Percentiles rank a stretch among this genome's conserved stretches.
phyloP scores from a whole-genome alignment of 2,113 vertebrate species.

The Carollia perspicillata region DNA sequence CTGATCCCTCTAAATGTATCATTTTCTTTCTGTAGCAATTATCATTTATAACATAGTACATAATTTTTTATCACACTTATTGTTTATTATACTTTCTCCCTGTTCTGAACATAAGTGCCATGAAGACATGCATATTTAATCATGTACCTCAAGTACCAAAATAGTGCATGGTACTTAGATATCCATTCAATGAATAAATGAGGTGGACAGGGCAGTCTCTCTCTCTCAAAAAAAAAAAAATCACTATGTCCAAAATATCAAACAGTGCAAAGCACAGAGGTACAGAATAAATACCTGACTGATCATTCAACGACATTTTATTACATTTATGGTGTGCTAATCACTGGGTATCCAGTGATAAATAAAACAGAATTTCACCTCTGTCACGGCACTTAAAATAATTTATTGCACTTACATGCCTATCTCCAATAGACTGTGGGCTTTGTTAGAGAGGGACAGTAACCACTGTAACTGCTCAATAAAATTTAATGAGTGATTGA shows the following conservation, averaged over 20 bases:
- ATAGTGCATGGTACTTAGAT: not conserved
- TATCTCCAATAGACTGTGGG: not conserved
- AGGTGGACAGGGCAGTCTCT: not conserved
- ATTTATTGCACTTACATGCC: not conserved
- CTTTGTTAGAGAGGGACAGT: not conserved
- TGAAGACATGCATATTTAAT: not conserved
- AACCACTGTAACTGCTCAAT: not conserved
- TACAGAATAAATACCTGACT: slow-evolving; percentile 27
- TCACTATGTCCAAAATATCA: not conserved
- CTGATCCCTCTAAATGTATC: not conserved
- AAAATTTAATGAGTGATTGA: not conserved
- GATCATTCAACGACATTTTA: not conserved
- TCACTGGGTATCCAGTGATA: not conserved
- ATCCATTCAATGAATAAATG: not conserved
- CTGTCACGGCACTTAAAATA: slow-evolving; percentile 32
- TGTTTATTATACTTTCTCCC: not conserved
- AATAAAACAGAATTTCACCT: slow-evolving; percentile 10
- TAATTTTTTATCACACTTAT: not conserved
- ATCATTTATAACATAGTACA: not conserved
- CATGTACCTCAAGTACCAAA: not conserved
- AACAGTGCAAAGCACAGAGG: not conserved
- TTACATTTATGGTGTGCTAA: not conserved
- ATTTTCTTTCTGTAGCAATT: not conserved
- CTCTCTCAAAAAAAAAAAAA: not conserved
- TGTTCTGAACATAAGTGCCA: not conserved